Percentiles rank a stretch among this genome's conserved stretches.
Evolutionary conservation across 2,113 vertebrate genomes (phyloP).

Genomic region (Astatotilapia flaviijosephi): DNA sequence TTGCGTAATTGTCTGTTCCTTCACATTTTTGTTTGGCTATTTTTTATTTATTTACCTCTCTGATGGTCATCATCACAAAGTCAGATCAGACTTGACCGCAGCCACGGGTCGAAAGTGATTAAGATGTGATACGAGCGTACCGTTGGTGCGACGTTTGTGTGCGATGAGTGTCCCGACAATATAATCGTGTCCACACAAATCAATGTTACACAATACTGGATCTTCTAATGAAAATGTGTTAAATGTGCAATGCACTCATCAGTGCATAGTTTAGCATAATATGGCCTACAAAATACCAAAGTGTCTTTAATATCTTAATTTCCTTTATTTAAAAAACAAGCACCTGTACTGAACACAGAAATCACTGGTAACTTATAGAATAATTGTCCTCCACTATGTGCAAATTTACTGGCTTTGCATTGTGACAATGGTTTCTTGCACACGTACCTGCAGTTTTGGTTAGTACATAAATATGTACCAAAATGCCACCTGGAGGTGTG

Average conservation of each 20-base stretch:
- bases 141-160: slow-evolving; percentile 42
- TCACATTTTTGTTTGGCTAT: slow-evolving; percentile 29
- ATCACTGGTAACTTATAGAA: slow-evolving; percentile 55
- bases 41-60: slow-evolving; percentile 55
- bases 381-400: slow-evolving; percentile 44
- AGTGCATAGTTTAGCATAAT: slow-evolving; percentile 33
- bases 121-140: slow-evolving; percentile 26
- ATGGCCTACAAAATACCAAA: slow-evolving; percentile 70
- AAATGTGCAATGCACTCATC: slow-evolving; percentile 21
- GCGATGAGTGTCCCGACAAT: slow-evolving; percentile 50
- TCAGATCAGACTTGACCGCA: slow-evolving; percentile 58
- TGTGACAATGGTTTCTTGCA: slow-evolving; percentile 60
- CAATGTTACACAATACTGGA: slow-evolving; percentile 45
- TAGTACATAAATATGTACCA: slow-evolving; percentile 21
- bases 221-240: slow-evolving; percentile 34
- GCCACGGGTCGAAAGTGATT: slow-evolving; percentile 57
- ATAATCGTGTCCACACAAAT: slow-evolving; percentile 56
- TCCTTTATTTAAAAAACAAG: slow-evolving; percentile 58
- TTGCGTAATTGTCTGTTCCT: slow-evolving; percentile 50
- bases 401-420: slow-evolving; percentile 52
- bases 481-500: slow-evolving; percentile 27
- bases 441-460: slow-evolving; percentile 51
- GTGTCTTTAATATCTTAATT: slow-evolving; percentile 65
- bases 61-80: slow-evolving; percentile 37
- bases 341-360: slow-evolving; percentile 63